A percentile compares a stretch with the other conserved stretches of the same genome.
Evolutionary conservation across 2,888 invertebrate species (phyloP).

Genomic region (Sinelater perroti): DNA sequence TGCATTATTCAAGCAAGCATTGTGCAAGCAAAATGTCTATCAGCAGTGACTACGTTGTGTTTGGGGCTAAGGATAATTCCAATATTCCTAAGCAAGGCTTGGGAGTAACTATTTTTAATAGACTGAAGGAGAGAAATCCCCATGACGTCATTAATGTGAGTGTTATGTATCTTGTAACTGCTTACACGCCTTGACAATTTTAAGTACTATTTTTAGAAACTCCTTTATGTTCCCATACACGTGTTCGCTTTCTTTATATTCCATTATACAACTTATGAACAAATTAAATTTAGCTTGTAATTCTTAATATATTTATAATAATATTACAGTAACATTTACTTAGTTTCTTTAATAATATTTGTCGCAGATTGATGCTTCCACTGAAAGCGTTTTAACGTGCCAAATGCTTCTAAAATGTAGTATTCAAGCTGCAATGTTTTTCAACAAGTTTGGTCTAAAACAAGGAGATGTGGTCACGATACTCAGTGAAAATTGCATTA

Average conservation of each 20-base stretch:
- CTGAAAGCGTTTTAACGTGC: constrained; percentile 43
- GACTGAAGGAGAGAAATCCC: constrained; percentile 2
- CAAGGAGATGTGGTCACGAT: constrained; percentile 44
- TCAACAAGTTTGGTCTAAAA: constrained; percentile 42
- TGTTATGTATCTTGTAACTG: no score
- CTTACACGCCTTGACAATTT: no score
- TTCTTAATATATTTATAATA: no score
- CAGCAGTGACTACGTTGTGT: no score
- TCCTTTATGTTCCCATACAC: no score
- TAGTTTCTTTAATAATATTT: neutral
- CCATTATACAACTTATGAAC: no score
- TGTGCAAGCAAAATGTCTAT: no score
- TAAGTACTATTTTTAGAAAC: no score
- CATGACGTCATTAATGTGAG: neutral
- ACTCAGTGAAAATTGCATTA: constrained; percentile 48
- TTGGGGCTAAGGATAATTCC: neutral
- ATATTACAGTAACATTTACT: neutral
- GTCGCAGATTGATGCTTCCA: constrained; percentile 45
- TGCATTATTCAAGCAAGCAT: no score
- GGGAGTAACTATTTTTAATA: neutral
- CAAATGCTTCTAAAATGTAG: constrained; percentile 42
- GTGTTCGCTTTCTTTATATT: no score
- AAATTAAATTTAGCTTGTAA: no score
- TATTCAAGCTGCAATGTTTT: constrained; percentile 45
- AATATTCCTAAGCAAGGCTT: constrained; percentile 1